Evolutionary conservation across 2,888 invertebrate genomes (phyloP), one percentile per base, ranked within the genome.

Genomic region (Clunio marinus): DNA sequence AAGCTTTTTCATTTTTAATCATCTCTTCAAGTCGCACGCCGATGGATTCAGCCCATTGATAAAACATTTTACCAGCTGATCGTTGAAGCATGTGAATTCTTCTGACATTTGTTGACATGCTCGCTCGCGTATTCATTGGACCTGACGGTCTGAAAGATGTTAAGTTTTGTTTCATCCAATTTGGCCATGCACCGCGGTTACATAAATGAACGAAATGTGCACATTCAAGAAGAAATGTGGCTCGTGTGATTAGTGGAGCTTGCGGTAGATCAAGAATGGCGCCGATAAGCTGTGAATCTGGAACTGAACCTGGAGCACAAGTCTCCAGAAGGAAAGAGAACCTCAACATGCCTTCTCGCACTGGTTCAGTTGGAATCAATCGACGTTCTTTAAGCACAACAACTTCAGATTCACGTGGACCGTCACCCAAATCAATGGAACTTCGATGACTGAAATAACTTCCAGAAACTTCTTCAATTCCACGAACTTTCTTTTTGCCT

Each of bases 121-220:
- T 75, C 70, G 78, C 74, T 74, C 81, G 72, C 74, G 78, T 73
- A 51, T 71, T 57, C 71, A 81, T 74, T 25, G 88, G 86, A 35
- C 88, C 88, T 1, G 87, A 87, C 0, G 87, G 86, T 57, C 90
- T 82, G 75, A 88, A 88, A 75, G 88, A 84, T 5, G 88, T 86
- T 70, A 88, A 82, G 75, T 89, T 91, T 7, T 93, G 86, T 78
- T 95, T 95, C 85, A 97, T 91, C 97, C 99, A 99, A 68, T 89
- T 86, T 0, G 99, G 98, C 99, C 99, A 99, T 73, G 96, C 94
- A 0, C 97, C 97, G 76, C 93, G 93, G 78, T 98, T 99, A 78
- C 99, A 99, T 72, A 93, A 88, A 76, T 98, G 96, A 1, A 99
- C 97, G 73, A 98, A 91, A 77, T 96, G 90, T 0, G 96, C 91